phyloP scores from a whole-genome alignment of 2,888 invertebrate genomes.

The Ptychoptera contaminata region DNA sequence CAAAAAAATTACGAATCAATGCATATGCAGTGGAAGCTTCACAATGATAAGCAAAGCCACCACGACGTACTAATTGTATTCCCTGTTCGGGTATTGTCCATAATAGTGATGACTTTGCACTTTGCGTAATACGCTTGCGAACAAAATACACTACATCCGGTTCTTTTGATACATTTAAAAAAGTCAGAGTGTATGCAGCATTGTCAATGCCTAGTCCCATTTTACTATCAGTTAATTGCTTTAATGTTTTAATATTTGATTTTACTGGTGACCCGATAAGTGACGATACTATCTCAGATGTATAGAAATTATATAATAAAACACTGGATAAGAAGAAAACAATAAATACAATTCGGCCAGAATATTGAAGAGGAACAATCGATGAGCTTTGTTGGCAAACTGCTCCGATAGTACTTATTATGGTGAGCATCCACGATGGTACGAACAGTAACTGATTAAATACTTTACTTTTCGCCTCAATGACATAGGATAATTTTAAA shows the following conservation, averaged over 20 bases:
- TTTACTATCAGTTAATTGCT: conserved; percentile 36
- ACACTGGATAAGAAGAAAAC: conserved; percentile 24
- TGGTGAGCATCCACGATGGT: conserved; percentile 22
- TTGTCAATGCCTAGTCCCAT: conserved; percentile 38
- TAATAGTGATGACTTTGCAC: neutral
- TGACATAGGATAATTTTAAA: conserved; percentile 23
- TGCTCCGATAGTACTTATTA: conserved; percentile 31
- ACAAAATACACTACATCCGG: conserved; percentile 15
- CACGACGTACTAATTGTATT: conserved; percentile 16
- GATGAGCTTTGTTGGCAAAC: conserved; percentile 34
- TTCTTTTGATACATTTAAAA: conserved; percentile 14
- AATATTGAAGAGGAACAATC: conserved; percentile 27
- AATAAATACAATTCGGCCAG: conserved; percentile 25
- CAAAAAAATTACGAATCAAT: conserved; percentile 19
- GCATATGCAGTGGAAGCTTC: conserved; percentile 20
- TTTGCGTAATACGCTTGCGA: conserved; percentile 8
- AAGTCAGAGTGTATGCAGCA: conserved; percentile 20
- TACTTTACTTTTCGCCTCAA: conserved; percentile 17
- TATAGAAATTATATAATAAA: conserved; percentile 43
- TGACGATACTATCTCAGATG: conserved; percentile 45
- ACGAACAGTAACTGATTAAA: conserved; percentile 12
- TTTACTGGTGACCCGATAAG: conserved; percentile 40
- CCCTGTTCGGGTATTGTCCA: conserved; percentile 19
- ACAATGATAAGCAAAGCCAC: conserved; percentile 23
- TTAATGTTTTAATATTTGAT: conserved; percentile 32